Percentiles rank a stretch among this genome's conserved stretches.
Conservation (phyloP, 2,797 vertebrate genomes). For the Nothura maculosa region DNA sequence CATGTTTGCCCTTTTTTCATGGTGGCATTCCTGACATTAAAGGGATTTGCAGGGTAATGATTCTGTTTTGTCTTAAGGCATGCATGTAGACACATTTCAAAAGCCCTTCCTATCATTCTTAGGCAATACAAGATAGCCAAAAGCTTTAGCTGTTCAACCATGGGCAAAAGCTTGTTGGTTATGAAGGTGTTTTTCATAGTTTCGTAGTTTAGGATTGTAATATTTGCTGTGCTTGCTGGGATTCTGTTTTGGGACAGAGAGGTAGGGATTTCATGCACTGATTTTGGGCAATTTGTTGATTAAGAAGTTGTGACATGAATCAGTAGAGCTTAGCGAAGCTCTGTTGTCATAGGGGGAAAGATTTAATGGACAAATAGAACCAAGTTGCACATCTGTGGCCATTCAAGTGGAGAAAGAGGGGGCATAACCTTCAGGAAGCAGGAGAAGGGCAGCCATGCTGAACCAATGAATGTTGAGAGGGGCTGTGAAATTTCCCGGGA, state of each 20-base stretch:
- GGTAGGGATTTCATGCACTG: background rate
- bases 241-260: background rate
- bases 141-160: background rate
- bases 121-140: background rate
- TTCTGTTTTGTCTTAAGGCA: background rate
- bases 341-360: background rate
- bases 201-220: background rate
- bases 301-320: slow-evolving; percentile 14
- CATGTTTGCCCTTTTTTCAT: too few relatives aligned
- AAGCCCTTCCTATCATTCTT: background rate
- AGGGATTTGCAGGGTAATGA: too few relatives aligned
- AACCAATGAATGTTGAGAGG: rapidly evolving
- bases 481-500: background rate
- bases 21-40: too few relatives aligned
- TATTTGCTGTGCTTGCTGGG: background rate
- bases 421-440: background rate
- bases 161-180: rapidly evolving
- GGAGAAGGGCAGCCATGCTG: background rate
- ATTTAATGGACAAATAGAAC: background rate
- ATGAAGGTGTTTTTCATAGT: background rate
- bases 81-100: background rate
- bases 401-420: background rate
- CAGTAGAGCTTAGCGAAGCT: background rate
- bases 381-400: background rate
- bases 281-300: background rate